These are phyloP conservation scores for Hesperia comma DNA, from an alignment of 2,888 invertebrate genomes.

Conservation along the genomic window DNA sequence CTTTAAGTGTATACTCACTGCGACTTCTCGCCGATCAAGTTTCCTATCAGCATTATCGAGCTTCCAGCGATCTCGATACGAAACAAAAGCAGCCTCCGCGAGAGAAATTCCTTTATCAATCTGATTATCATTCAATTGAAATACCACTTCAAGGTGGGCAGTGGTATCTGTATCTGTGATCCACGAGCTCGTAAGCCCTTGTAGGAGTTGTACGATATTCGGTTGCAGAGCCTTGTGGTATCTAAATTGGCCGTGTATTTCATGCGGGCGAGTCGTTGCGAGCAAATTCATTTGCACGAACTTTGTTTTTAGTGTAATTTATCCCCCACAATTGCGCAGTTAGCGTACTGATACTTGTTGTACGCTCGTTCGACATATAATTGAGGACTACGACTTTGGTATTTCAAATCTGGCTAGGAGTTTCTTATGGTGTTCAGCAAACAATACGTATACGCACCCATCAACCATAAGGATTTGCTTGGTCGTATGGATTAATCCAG, in stretches of 20 bases:
- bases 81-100: constrained; percentile 19
- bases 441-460: no score
- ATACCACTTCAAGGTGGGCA: background rate
- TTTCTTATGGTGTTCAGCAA: no score
- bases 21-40: background rate
- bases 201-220: constrained; percentile 9
- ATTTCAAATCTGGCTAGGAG: no score
- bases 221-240: background rate
- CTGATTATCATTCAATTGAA: constrained; percentile 26
- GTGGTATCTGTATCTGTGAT: constrained; percentile 5
- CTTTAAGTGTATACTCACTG: constrained; percentile 1
- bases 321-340: background rate
- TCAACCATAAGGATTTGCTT: no score
- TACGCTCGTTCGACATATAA: no score
- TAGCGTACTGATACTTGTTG: no score
- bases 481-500: no score
- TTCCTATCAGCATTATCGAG: constrained; percentile 4
- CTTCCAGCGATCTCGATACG: constrained; percentile 7
- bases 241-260: background rate
- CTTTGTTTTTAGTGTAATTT: background rate
- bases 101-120: constrained; percentile 20
- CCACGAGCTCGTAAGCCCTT: constrained; percentile 9
- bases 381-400: no score
- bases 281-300: constrained; percentile 2
- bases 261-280: background rate